These are phyloP conservation scores for Meloidogyne exigua DNA, from an alignment of 1,140 invertebrate genomes.

Conservation along the genomic window DNA sequence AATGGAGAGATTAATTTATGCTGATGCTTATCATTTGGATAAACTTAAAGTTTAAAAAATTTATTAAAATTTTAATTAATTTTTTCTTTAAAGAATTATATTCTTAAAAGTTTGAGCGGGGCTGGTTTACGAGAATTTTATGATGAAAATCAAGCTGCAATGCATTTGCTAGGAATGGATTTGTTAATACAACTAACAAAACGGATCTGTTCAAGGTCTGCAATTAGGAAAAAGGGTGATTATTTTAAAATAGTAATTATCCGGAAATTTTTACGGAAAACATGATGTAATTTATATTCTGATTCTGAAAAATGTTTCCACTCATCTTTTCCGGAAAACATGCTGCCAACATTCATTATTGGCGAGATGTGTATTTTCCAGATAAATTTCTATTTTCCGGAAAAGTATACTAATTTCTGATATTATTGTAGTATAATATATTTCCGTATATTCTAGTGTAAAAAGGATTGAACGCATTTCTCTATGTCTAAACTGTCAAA, in stretches of 20 bases:
- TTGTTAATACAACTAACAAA: slow-evolving; percentile 24
- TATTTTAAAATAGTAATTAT: background rate
- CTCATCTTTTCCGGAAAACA: too few species aligned
- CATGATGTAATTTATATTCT: too few species aligned
- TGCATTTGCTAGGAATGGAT: slow-evolving; percentile 21
- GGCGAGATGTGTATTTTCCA: background rate
- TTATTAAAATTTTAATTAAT: background rate
- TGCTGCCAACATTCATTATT: background rate
- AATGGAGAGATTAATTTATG: slow-evolving; percentile 22
- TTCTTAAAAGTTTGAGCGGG: slow-evolving; percentile 23
- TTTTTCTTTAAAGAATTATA: slow-evolving; percentile 11
- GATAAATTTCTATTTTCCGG: background rate
- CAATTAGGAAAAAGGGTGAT: background rate
- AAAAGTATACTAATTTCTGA: too few species aligned
- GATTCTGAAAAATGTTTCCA: too few species aligned
- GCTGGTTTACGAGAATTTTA: slow-evolving; percentile 23
- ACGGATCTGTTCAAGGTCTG: slow-evolving; percentile 25
- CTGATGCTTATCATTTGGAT: slow-evolving; percentile 18
- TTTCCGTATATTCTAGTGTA: background rate
- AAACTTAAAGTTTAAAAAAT: slow-evolving; percentile 13
- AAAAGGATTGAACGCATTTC: background rate
- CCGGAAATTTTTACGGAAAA: background rate
- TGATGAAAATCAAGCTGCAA: slow-evolving; percentile 23
- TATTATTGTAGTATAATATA: too few species aligned
- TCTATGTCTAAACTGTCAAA: background rate